Percentiles rank a stretch among this genome's conserved stretches.
Evolutionary conservation across 2,888 invertebrate species (phyloP).

Genomic region (Apodemia mormo): DNA sequence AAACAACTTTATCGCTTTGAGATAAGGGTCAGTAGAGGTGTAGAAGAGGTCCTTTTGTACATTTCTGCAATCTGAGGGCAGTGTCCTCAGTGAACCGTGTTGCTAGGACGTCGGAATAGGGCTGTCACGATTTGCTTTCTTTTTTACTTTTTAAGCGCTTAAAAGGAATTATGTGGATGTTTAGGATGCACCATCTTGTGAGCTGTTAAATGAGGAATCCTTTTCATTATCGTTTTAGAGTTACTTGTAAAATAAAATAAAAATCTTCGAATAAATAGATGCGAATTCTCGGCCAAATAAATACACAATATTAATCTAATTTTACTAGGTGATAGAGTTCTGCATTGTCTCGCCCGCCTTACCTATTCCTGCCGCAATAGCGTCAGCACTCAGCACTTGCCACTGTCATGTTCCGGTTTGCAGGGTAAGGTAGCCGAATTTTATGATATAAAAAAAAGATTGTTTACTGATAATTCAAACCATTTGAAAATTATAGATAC

Average conservation of each 20-base stretch:
- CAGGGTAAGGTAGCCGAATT: too few relatives aligned
- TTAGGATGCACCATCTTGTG: constrained; percentile 22
- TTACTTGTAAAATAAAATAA: background rate
- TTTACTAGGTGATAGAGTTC: too few relatives aligned
- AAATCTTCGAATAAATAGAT: background rate
- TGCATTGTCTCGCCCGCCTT: too few relatives aligned
- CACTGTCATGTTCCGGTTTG: too few relatives aligned
- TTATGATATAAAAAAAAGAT: too few relatives aligned
- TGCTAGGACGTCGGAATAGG: constrained; percentile 64
- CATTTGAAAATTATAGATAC: too few relatives aligned
- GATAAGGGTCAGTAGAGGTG: constrained; percentile 38
- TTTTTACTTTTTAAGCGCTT: constrained; percentile 42
- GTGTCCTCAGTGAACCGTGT: constrained; percentile 69
- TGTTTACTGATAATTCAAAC: too few relatives aligned
- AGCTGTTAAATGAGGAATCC: constrained; percentile 15
- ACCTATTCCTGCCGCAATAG: too few relatives aligned
- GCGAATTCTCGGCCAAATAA: background rate
- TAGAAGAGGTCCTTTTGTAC: constrained; percentile 39
- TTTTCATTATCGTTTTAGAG: constrained; percentile 12
- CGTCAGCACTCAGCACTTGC: too few relatives aligned
- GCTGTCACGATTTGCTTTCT: constrained; percentile 65
- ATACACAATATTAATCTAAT: background rate
- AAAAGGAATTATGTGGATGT: constrained; percentile 30
- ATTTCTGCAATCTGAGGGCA: constrained; percentile 59
- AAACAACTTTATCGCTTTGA: constrained; percentile 32